Conservation (phyloP, 2,888 invertebrate species). For the Amblyjoppa fuscipennis region DNA sequence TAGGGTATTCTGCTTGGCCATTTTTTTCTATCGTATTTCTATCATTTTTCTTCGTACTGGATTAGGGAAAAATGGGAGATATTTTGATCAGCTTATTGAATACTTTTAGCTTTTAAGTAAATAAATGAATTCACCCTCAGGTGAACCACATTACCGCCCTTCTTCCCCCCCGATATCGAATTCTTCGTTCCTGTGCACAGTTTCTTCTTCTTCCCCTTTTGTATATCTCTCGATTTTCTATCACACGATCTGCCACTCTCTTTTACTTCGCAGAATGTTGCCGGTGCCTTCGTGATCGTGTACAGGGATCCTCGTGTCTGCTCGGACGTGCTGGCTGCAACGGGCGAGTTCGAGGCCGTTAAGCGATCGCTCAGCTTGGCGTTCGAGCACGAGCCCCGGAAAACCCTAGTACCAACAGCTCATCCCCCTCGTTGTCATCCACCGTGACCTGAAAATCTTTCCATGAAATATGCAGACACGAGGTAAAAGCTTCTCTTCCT, state of each 20-base stretch:
- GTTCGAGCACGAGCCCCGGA: constrained; percentile 6
- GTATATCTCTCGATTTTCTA: background rate
- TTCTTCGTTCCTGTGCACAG: background rate
- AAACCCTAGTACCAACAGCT: constrained; percentile 31
- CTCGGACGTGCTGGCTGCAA: constrained; percentile 7
- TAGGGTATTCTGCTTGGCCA: background rate
- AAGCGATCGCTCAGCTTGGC: constrained; percentile 55
- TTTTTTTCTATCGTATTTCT: background rate
- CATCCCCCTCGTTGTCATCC: constrained; percentile 41
- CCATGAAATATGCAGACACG: constrained; percentile 67
- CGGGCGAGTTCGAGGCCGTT: constrained; percentile 41
- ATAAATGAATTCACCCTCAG: background rate
- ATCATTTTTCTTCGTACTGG: background rate
- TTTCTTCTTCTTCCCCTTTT: background rate
- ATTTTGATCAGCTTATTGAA: background rate
- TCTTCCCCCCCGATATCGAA: background rate
- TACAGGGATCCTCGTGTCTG: background rate
- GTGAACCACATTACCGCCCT: background rate
- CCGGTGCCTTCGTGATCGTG: background rate
- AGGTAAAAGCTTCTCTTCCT: constrained; percentile 68
- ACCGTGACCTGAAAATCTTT: constrained; percentile 69
- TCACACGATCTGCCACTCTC: background rate
- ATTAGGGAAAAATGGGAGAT: background rate
- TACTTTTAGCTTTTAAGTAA: background rate
- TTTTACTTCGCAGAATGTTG: background rate